Base-by-base conservation (phyloP, 2,888 invertebrate species). In the Tiliacea aurago region DNA sequence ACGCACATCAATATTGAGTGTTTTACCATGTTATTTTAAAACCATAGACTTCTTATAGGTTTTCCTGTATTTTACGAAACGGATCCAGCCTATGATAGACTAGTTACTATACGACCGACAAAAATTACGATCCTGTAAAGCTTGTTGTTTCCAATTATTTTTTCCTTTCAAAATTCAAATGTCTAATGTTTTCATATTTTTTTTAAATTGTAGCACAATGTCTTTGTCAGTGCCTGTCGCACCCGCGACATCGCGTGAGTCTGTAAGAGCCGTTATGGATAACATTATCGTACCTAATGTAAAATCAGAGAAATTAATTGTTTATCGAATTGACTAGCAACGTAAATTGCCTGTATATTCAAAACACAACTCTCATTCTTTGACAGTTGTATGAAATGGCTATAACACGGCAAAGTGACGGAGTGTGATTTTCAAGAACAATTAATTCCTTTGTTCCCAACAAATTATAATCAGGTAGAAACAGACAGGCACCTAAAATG, bases 51-150 rank as follows among this genome's bases (percentile, higher is more conserved):
- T 28, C 28, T 28, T 28, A 28, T 28, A 28, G 28, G 28, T 2
- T 28, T 28, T 28, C 28, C 28, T 28, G 28, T 28, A 69, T 56
- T 45, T 37, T 45, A 45, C 49, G 55, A 65, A 49, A 55, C 62
- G 23, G 56, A 47, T 49, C 33, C 45, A 45, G 49, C 33, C 43
- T 78, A 70, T 62, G 33, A 69, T 3, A 15, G 78, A 76, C 76
- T 69, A 43, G 13, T 2, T 28, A 28, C 3, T 6, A 10, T 23
- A 55, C 62, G 77, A 51, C 49, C 37, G 61, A 58, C 9, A 18
- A 33, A 28, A 63, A 67, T 33, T 67, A 62, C 9, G 43, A 58
- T 20, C 15, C 15, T 43, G 20, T 43, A 7, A 49, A 20, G 41
- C n/a, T 75, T 20, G 9, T 58, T 43, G 10, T 2, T 65, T 45